Base-by-base conservation (phyloP, 2,797 vertebrate genomes). In the Ptychadena robeensis region DNA sequence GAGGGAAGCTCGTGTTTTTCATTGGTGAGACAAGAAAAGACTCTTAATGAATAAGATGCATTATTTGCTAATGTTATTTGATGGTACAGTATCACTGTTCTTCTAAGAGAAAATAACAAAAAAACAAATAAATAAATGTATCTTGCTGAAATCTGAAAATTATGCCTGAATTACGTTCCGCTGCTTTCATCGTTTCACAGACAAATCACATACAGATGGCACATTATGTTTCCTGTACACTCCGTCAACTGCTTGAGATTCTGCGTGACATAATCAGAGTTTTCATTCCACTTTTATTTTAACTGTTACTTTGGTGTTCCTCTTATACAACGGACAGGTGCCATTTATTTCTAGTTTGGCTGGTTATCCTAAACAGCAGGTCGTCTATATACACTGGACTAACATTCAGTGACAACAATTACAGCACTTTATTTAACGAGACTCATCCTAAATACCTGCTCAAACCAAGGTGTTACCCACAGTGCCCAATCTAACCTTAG, bases 131-230 rank as follows among this genome's bases (percentile, higher is more conserved):
- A 81, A 63, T 53, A 88, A 85, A 86, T 82, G 86, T 84, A 88
- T 78, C 87, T 87, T 85, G 85, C 85, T 87, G 87, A 82, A 86
- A 86, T 84, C 88, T 88, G 79, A 79, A 81, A 74, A 86, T 88
- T 65, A 66, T 66, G 74, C 28, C 65, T 88, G 88, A 90, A 91
- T 89, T 92, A 92, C 90, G 91, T 91, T 88, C 87, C 86, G 92
- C 86, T 90, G 90, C 90, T 93, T 93, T 92, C 92, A 92, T 87
- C 85, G 88, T 87, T 89, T 88, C 87, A 86, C 84, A 89, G 86
- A 91, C 89, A 92, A 91, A 94, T 92, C 89, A 93, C 93, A 93
- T 89, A 31, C 80, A 94, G 92, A 91, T 92, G 91, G 88, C 85
- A 89, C 89, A 91, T 91, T 91, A 90, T 81, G 15, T 91, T 92